These are phyloP conservation scores for Endomychus coccineus DNA, from an alignment of 2,888 invertebrate genomes.

Conservation along the genomic window DNA sequence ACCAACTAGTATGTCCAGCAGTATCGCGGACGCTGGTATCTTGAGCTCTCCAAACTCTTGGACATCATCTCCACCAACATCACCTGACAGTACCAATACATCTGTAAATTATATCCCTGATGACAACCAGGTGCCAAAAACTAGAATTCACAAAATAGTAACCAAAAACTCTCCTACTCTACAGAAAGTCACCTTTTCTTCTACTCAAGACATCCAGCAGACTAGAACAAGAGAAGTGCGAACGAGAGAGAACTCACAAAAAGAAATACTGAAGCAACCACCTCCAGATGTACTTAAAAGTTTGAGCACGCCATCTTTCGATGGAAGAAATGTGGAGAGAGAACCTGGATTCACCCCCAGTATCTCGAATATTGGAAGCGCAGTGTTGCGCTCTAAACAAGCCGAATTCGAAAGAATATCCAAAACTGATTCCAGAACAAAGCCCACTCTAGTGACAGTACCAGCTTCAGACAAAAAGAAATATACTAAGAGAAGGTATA, in stretches of 20 bases:
- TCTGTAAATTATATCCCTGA: slow-evolving; percentile 51
- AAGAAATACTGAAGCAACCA: slow-evolving; percentile 2
- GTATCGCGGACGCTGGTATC: slow-evolving; percentile 39
- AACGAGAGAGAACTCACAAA: neutral
- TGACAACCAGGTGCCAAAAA: slow-evolving; percentile 31
- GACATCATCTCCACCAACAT: slow-evolving; percentile 52
- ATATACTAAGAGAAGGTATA: slow-evolving; percentile 53
- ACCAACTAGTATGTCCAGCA: slow-evolving; percentile 39
- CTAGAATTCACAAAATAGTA: slow-evolving; percentile 29
- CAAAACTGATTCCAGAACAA: slow-evolving; percentile 48
- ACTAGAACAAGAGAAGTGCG: slow-evolving; percentile 28
- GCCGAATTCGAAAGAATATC: slow-evolving; percentile 59
- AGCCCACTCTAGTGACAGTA: slow-evolving; percentile 35
- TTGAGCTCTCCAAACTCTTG: slow-evolving; percentile 52
- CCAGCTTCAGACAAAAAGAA: slow-evolving; percentile 49
- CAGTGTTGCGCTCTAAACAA: slow-evolving; percentile 58
- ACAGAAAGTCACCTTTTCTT: slow-evolving; percentile 57
- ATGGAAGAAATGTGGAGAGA: slow-evolving; percentile 16
- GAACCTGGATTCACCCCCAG: slow-evolving; percentile 48
- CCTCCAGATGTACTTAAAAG: slow-evolving; percentile 27
- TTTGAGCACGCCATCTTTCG: slow-evolving; percentile 28
- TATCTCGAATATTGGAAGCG: slow-evolving; percentile 59
- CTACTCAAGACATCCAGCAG: slow-evolving; percentile 46
- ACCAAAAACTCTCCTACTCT: slow-evolving; percentile 37
- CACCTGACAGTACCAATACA: slow-evolving; percentile 49